Evolutionary conservation across 2,888 invertebrate species (phyloP).

Genomic region (Arctia plantaginis): DNA sequence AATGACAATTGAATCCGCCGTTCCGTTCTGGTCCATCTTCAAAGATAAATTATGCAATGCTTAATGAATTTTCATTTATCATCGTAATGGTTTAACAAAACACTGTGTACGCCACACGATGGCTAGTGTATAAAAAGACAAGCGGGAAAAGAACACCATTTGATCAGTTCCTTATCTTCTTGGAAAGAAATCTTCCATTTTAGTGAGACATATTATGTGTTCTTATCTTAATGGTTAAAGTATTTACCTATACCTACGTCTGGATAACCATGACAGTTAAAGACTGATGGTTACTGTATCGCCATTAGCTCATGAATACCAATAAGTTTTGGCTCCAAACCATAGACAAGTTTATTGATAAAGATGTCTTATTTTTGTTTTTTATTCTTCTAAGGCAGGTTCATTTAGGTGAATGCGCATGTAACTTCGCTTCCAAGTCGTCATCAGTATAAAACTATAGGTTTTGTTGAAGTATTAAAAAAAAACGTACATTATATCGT

Average conservation of each 20-base stretch:
- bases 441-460: neutral
- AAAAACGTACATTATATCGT: no score
- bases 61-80: no score
- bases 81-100: no score
- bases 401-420: no score
- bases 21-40: no score
- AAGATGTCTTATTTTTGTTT: no score
- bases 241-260: slow-evolving; percentile 33
- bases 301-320: slow-evolving; percentile 25
- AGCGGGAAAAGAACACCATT: slow-evolving; percentile 5
- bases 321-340: neutral
- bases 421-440: neutral
- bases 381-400: no score
- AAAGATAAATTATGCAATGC: no score
- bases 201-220: slow-evolving; percentile 33
- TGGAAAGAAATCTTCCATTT: slow-evolving; percentile 30
- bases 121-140: neutral
- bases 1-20: no score
- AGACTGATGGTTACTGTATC: slow-evolving; percentile 26
- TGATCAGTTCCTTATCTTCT: slow-evolving; percentile 34
- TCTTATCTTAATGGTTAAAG: slow-evolving; percentile 42
- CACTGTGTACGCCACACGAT: neutral
- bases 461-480: no score
- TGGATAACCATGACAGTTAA: slow-evolving; percentile 29
- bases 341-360: no score